Evolutionary conservation across 2,888 invertebrate species (phyloP).

Genomic region (Rhaphigaster nebulosa): DNA sequence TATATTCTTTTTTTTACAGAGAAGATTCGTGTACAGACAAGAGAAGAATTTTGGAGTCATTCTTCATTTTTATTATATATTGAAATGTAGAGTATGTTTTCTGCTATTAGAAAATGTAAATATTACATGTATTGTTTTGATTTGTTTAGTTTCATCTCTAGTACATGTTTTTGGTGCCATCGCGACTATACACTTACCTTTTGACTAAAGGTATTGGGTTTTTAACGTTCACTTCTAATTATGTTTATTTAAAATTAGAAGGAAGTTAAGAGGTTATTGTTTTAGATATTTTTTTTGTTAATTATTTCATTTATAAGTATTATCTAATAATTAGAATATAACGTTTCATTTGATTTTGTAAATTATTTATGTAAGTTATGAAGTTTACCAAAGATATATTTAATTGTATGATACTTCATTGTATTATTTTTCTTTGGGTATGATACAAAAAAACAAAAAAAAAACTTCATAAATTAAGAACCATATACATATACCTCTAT

Average conservation of each 20-base stretch:
- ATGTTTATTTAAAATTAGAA: constrained; percentile 52
- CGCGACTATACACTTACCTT: constrained; percentile 7
- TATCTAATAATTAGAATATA: constrained; percentile 1
- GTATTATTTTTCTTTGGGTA: background rate
- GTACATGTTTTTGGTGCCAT: constrained; percentile 26
- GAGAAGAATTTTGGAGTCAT: background rate
- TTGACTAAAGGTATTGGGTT: background rate
- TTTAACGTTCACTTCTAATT: constrained; percentile 3
- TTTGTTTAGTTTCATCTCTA: constrained; percentile 3
- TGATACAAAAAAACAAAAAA: background rate
- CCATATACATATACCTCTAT: background rate
- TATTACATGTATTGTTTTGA: constrained; percentile 29
- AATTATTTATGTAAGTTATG: background rate
- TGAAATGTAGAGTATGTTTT: background rate
- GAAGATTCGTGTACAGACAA: background rate
- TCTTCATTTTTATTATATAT: constrained; percentile 16
- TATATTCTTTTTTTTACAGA: background rate
- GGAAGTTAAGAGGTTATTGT: background rate
- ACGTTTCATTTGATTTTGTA: background rate
- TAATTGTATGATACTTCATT: background rate
- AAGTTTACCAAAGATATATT: constrained; percentile 30
- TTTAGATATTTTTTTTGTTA: background rate
- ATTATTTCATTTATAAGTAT: constrained; percentile 21
- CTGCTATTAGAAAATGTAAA: constrained; percentile 15
- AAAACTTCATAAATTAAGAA: background rate